phyloP scores from a whole-genome alignment of 2,797 vertebrate species.

The Tragopan temminckii region DNA sequence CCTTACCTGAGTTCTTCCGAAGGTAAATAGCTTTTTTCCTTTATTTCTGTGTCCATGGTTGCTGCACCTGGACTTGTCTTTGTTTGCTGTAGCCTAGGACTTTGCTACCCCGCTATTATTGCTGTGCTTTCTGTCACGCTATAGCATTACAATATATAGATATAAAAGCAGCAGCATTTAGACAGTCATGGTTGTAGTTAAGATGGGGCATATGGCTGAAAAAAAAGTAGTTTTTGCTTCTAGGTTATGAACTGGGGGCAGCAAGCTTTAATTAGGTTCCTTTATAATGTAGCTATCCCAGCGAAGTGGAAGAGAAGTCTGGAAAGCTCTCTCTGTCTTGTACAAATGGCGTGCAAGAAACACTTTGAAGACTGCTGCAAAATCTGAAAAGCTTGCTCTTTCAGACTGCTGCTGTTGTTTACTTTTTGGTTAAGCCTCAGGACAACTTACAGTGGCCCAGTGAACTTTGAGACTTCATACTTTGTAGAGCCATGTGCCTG shows the following conservation, averaged over 20 bases:
- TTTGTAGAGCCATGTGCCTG: neutral
- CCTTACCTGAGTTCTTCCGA: no score
- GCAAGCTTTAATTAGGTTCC: neutral
- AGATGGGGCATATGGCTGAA: neutral
- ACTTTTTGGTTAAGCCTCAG: neutral
- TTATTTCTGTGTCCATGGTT: no score
- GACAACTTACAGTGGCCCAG: neutral
- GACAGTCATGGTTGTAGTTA: neutral
- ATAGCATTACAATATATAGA: no score
- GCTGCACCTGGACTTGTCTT: no score
- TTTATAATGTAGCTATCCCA: neutral
- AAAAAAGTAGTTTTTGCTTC: neutral
- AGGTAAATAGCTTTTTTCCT: no score
- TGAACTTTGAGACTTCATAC: neutral
- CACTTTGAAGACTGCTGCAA: neutral
- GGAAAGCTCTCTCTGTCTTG: neutral
- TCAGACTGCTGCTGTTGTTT: neutral
- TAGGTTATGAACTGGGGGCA: neutral
- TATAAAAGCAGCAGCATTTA: neutral
- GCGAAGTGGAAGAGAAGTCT: neutral
- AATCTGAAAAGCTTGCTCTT: neutral
- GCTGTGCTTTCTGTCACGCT: no score
- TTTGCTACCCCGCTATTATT: no score
- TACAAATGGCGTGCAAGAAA: neutral
- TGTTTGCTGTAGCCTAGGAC: no score